phyloP scores from a whole-genome alignment of 2,113 vertebrate genomes.

The Poecilia latipinna region DNA sequence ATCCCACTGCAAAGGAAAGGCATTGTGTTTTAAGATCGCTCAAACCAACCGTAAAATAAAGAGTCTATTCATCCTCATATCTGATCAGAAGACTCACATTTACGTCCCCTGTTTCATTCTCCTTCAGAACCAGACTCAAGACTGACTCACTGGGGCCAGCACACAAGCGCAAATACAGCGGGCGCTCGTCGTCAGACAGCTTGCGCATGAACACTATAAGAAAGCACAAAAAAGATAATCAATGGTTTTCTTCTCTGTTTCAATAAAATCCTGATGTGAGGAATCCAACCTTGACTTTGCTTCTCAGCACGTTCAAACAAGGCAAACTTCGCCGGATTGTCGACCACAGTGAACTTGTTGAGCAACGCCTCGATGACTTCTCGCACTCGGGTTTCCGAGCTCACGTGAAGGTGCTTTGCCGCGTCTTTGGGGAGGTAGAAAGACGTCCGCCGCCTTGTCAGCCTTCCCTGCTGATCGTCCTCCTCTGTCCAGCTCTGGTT shows the following conservation, averaged over 20 bases:
- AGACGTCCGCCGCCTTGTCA: constrained; percentile 87
- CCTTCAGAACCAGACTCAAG: constrained; percentile 91
- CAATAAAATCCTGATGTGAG: background rate
- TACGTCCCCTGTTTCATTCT: constrained; percentile 94
- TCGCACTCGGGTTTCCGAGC: constrained; percentile 86
- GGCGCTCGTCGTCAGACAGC: constrained; percentile 86
- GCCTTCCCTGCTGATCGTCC: constrained; percentile 61
- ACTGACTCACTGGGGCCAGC: constrained; percentile 90
- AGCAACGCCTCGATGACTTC: constrained; percentile 96
- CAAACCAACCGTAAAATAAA: background rate
- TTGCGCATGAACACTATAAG: constrained; percentile 87
- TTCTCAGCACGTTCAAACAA: constrained; percentile 91
- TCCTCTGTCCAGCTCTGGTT: constrained; percentile 74
- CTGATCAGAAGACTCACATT: constrained; percentile 84
- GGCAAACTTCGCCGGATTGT: constrained; percentile 95
- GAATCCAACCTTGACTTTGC: constrained; percentile 86
- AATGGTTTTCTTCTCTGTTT: background rate
- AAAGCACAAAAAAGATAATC: background rate
- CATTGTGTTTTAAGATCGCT: background rate
- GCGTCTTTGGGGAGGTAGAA: constrained; percentile 96
- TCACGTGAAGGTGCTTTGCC: constrained; percentile 92
- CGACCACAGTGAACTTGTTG: constrained; percentile 93
- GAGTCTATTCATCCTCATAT: background rate
- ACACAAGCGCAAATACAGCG: constrained; percentile 87
- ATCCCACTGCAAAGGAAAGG: constrained; percentile 86